Evolutionary conservation across 2,888 invertebrate species (phyloP).

Genomic region (Atherix ibis): DNA sequence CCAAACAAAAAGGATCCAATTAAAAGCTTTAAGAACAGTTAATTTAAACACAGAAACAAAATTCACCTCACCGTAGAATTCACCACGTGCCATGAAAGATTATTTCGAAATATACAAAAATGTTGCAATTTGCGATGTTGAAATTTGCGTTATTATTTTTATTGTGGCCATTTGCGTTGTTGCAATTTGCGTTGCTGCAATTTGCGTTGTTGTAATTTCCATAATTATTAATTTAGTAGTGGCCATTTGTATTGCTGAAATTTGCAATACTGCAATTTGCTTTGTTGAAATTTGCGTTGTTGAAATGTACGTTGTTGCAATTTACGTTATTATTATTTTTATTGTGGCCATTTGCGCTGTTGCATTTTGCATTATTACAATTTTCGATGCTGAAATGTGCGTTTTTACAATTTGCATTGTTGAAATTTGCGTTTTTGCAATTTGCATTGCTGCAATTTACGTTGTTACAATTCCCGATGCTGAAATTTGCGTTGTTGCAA

Average conservation of each 20-base stretch:
- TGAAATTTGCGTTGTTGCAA: neutral
- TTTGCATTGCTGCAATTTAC: neutral
- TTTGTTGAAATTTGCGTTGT: neutral
- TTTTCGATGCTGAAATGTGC: too few relatives aligned
- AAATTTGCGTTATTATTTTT: too few relatives aligned
- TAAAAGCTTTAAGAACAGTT: too few relatives aligned
- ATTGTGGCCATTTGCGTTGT: neutral
- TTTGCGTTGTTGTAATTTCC: neutral
- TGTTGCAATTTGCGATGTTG: too few relatives aligned
- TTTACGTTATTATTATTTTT: neutral
- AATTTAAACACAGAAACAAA: too few relatives aligned
- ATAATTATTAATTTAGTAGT: too few relatives aligned
- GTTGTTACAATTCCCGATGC: neutral
- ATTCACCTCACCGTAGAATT: too few relatives aligned
- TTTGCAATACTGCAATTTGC: neutral
- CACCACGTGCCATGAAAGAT: too few relatives aligned
- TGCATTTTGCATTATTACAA: neutral
- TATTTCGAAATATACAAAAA: too few relatives aligned
- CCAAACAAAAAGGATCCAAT: too few relatives aligned
- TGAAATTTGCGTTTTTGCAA: neutral
- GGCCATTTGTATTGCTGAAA: neutral
- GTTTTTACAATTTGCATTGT: neutral
- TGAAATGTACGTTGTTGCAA: neutral
- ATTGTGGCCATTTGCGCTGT: neutral
- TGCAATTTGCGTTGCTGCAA: neutral